Evolutionary conservation across 2,797 vertebrate genomes (phyloP).

Genomic region (Eulemur coronatus): DNA sequence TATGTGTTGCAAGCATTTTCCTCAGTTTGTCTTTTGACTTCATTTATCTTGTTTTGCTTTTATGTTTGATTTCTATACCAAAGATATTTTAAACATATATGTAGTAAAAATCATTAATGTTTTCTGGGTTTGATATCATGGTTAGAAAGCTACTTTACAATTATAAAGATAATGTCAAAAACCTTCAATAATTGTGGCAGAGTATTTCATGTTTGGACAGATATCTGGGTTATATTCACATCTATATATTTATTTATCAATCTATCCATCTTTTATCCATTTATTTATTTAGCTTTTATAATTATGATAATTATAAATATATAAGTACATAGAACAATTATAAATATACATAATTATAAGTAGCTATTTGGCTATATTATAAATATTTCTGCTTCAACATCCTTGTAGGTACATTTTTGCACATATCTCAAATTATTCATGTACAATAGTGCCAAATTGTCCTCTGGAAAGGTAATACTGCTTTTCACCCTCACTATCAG

Average conservation of each 20-base stretch:
- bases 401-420: slow-evolving; percentile 11
- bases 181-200: not conserved
- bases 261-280: not conserved
- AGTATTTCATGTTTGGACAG: not conserved
- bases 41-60: slow-evolving; percentile 28
- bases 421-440: not conserved
- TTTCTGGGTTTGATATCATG: not conserved
- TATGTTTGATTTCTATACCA: not conserved
- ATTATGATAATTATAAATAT: not conserved
- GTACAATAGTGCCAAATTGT: not conserved
- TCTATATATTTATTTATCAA: not conserved
- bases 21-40: not conserved
- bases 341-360: not conserved
- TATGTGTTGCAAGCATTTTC: not conserved
- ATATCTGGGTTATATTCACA: not conserved
- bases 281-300: not conserved
- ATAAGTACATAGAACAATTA: not conserved
- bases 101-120: not conserved
- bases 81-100: not conserved
- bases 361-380: not conserved
- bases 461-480: not conserved
- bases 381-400: not conserved
- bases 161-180: slow-evolving; percentile 17
- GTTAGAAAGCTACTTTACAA: slow-evolving; percentile 10
- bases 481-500: not conserved